Evolutionary conservation across 2,797 vertebrate genomes (phyloP).

Genomic region (Leptoclinus maculatus): DNA sequence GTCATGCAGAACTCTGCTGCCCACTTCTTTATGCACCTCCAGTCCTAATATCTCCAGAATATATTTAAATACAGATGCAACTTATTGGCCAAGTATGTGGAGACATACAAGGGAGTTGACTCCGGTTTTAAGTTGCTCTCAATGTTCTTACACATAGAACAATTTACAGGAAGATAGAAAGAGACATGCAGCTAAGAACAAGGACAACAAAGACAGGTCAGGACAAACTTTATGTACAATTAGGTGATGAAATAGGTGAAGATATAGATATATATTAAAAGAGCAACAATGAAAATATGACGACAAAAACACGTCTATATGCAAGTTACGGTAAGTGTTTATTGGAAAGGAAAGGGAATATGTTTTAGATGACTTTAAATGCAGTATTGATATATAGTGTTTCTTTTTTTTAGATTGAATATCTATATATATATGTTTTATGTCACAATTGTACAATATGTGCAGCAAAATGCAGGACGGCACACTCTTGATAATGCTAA

Average conservation of each 20-base stretch:
- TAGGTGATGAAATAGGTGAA: neutral
- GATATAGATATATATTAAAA: neutral
- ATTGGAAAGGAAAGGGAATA: too few relatives aligned
- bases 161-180: neutral
- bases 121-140: neutral
- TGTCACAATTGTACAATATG: neutral
- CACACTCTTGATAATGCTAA: too few relatives aligned
- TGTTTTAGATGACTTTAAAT: too few relatives aligned
- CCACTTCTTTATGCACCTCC: neutral
- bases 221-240: neutral
- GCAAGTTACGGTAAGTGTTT: neutral
- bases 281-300: neutral
- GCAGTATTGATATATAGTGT: too few relatives aligned
- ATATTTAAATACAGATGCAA: neutral
- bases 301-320: neutral
- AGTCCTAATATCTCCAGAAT: neutral
- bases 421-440: too few relatives aligned
- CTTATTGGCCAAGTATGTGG: neutral
- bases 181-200: neutral
- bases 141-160: neutral
- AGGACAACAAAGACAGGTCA: neutral
- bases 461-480: neutral
- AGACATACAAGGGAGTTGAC: neutral
- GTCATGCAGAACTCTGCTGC: conserved; percentile 10
- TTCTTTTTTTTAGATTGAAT: too few relatives aligned